A percentile compares a stretch with the other conserved stretches of the same genome.
Conservation (phyloP, 2,113 vertebrate genomes). For the Illadopsis cleaveri region DNA sequence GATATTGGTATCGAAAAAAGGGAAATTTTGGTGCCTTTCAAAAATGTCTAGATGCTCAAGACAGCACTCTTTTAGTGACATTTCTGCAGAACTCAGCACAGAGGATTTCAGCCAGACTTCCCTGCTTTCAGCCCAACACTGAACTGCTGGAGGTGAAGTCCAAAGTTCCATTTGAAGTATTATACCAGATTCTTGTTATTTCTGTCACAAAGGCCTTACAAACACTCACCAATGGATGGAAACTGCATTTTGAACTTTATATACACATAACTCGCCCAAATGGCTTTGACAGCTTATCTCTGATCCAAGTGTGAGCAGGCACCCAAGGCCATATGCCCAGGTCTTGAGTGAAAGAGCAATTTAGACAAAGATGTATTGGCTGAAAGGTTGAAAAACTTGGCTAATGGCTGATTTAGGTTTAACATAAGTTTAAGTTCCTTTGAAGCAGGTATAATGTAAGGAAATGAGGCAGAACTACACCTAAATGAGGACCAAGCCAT, state of each 20-base stretch:
- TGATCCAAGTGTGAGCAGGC: not conserved
- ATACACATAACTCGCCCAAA: not conserved
- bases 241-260: not conserved
- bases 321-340: not conserved
- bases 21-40: not conserved
- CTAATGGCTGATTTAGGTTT: not conserved
- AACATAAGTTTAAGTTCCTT: not conserved
- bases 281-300: not conserved
- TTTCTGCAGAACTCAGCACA: not conserved
- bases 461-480: constrained; percentile 42
- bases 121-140: not conserved
- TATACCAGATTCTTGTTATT: not conserved
- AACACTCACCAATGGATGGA: not conserved
- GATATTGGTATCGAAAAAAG: not conserved
- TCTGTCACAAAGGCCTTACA: not conserved
- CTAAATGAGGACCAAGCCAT: not conserved
- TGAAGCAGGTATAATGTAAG: constrained; percentile 7
- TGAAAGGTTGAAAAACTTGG: not conserved
- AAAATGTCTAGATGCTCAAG: not conserved
- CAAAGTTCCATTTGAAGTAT: not conserved
- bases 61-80: not conserved
- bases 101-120: not conserved
- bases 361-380: not conserved
- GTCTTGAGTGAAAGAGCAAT: not conserved
- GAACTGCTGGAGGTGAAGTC: not conserved